Evolutionary conservation across 2,888 invertebrate species (phyloP), one percentile per base, ranked within the genome.

Genomic region (Dryobota labecula): DNA sequence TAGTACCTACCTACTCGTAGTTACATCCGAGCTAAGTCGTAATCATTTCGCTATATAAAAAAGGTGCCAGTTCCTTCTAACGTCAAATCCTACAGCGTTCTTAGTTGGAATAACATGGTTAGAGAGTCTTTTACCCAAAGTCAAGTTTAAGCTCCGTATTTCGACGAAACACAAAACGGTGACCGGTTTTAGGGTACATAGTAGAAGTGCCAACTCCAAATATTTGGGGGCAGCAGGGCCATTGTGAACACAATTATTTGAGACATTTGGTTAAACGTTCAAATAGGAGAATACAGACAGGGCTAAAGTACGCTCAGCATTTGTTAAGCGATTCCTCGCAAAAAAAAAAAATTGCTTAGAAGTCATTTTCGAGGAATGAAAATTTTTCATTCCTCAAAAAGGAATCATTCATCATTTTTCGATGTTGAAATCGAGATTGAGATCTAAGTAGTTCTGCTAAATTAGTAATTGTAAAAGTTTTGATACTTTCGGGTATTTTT

Each of bases 151-250:
- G 15, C 9, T 57, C 5, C 1, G 20, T 2, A 47, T 33, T 70
- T 45, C 69, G 11, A 38, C 4, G n/a, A 70, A 70, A 24, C 45
- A 45, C 6, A 54, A 43, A 15, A 24, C 36, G 6, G n/a, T 69
- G 41, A 20, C 69, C 36, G 27, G 13, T 30, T 51, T 15, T 27
- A 33, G 8, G 24, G 33, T 15, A 20, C 9, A 4, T 41, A 33
- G 20, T 24, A 24, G 41, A 51, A 70, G 24, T 30, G 30, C n/a
- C 45, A 51, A 33, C 5, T 9, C 9, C 6, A 38, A 7, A 30
- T 30, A 6, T 27, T 36, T 11, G 15, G 8, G 1, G 27, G 4
- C 36, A 51, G 38, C 9, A 57, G 8, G 8, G 18, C 47, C 38
- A 49, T 11, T 24, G 24, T 2, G 38, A 20, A 33, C 33, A 20